These are phyloP conservation scores for Minunthozetes semirufus DNA, from an alignment of 2,888 invertebrate genomes.

Conservation along the genomic window DNA sequence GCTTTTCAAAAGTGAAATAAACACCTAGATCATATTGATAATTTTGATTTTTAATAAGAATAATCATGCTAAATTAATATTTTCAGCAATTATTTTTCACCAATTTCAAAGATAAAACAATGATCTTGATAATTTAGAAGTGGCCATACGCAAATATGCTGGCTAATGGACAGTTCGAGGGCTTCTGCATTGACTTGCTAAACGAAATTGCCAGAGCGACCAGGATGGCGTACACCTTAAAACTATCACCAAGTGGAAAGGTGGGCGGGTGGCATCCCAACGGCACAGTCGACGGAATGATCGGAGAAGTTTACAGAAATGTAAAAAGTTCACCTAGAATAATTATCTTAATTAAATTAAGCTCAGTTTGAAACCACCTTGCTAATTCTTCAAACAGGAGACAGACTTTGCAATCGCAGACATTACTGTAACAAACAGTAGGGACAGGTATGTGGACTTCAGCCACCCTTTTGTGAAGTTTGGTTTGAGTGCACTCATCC, in stretches of 20 bases:
- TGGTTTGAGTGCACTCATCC: conserved; percentile 27
- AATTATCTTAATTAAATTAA: not conserved
- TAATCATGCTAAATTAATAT: too few relatives aligned
- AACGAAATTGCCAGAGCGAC: conserved; percentile 32
- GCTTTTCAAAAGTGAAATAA: too few relatives aligned
- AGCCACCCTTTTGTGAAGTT: conserved; percentile 31
- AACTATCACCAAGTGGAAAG: not conserved
- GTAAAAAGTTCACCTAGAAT: not conserved
- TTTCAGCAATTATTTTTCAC: too few relatives aligned
- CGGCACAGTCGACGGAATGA: conserved; percentile 33
- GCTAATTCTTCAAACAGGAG: conserved; percentile 2
- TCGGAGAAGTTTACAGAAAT: conserved; percentile 28
- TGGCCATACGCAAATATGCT: conserved; percentile 1
- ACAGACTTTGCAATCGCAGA: conserved; percentile 34
- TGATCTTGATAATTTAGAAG: not conserved
- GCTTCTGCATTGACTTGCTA: conserved; percentile 33
- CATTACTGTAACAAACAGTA: conserved; percentile 2
- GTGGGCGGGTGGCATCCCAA: conserved; percentile 26
- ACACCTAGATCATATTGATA: too few relatives aligned
- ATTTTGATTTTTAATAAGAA: too few relatives aligned
- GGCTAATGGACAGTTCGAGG: conserved; percentile 34
- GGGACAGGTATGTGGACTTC: conserved; percentile 22
- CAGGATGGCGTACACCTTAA: conserved; percentile 26
- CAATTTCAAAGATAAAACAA: not conserved
- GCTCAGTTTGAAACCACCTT: not conserved